Evolutionary conservation across 1,140 invertebrate genomes (phyloP), one percentile per base, ranked within the genome.

Genomic region (Pseudomyrmex pallidus): DNA sequence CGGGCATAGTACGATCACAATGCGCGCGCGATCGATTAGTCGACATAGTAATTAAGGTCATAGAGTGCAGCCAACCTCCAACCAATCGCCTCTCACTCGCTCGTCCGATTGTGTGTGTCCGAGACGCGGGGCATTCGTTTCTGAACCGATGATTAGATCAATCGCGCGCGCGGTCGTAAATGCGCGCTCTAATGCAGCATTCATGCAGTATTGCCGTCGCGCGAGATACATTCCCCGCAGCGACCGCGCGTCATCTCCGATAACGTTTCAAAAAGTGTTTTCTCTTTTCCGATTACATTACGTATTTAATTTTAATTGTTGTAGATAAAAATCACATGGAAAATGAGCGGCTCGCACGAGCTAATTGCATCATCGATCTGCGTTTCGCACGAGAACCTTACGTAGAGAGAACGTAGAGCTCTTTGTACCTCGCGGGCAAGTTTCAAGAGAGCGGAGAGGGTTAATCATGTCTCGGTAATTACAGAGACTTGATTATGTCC

Each of bases 31-130:
- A 88, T 88, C 87, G 87, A 88, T 88, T 88, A 88, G 87, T 74
- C 83, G 86, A 88, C 86, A 56, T 68, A 76, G 87, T 89, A 89
- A 89, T 89, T 89, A 88, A 89, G 87, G 87, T 89, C 87, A 78
- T 56, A 80, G 84, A 80, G 83, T 78, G 84, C 83, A 88, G 74
- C 63, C 83, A 62, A 63, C 74, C 86, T 88, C 57, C 74, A 83
- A 84, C 82, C 85, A 76, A 57, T 54, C 72, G 17, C 35, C 35
- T 35, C 35, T 35, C 35, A 74, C 64, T 59, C 56, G 70, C 57
- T 50, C 74, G 57, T 12, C 68, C 52, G 67, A 73, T 59, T 74
- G 77, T 83, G 84, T 35, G 25, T 25, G 12, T 77, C 70, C 17
- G 70, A 48, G 63, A 85, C 70, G 72, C 63, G 50, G 64, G 50